Percentiles rank a stretch among this genome's conserved stretches.
Evolutionary conservation across 2,797 vertebrate genomes (phyloP).

Genomic region (Remorina albescens): DNA sequence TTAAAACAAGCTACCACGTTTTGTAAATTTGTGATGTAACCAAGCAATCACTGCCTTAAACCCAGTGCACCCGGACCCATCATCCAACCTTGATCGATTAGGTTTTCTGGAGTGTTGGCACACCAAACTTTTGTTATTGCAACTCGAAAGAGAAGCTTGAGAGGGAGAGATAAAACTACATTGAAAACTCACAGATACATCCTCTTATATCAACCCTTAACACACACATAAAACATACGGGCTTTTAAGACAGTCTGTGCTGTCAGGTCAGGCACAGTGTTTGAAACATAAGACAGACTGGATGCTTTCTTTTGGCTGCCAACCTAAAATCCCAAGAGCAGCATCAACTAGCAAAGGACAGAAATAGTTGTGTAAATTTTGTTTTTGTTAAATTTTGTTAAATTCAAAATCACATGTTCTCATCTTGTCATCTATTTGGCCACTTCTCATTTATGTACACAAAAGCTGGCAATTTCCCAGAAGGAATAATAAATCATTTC

Average conservation of each 20-base stretch:
- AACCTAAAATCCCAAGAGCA: background rate
- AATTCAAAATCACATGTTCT: constrained; percentile 23
- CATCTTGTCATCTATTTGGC: constrained; percentile 4
- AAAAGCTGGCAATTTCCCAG: constrained; percentile 12
- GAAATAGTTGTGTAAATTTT: background rate
- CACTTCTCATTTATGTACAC: constrained; percentile 8
- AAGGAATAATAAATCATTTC: constrained; percentile 33
- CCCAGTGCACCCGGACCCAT: no score
- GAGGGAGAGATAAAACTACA: no score
- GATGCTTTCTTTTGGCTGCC: background rate
- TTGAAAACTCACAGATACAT: no score
- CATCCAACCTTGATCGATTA: no score
- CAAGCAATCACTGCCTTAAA: no score
- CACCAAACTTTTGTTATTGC: no score
- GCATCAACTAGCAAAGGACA: constrained; percentile 11
- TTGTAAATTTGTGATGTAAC: no score
- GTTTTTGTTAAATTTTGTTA: background rate
- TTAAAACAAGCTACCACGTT: no score
- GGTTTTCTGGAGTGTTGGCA: no score
- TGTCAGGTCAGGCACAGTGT: background rate
- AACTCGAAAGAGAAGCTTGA: no score
- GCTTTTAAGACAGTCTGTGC: background rate
- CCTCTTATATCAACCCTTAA: no score
- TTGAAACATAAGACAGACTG: constrained; percentile 7
- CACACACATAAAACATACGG: no score